Evolutionary conservation across 2,113 vertebrate genomes (phyloP), one percentile per base, ranked within the genome.

Genomic region (Periophthalmodon schlosseri): DNA sequence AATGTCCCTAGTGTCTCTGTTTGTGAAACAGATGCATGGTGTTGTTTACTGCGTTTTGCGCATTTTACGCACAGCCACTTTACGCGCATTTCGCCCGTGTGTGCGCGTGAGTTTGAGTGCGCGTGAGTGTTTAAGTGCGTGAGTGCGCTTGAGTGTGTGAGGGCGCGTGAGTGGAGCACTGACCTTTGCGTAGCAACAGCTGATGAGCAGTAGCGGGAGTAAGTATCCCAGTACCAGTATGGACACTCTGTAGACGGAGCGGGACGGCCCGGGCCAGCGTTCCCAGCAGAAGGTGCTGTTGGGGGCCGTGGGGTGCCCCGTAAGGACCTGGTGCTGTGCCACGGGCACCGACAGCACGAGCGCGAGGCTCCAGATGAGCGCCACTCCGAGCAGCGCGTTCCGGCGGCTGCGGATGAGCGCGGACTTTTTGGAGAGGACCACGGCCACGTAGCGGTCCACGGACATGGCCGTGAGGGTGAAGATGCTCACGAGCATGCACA

Each of bases 261-360:
- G 92, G 79, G 92, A 89, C 0, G 81, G 75, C 1, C 88, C 88
- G 20, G 86, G 57, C 94, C 96, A 95, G 5, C 79, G 67, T 75
- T 96, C 94, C 95, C 95, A 96, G 91, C 96, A 96, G 87, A 96
- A 96, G 7, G 94, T 94, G 68, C 92, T 93, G 91, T 95, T 96
- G n/a, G 93, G 94, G 20, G 94, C 95, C 6, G 80, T 69, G 12
- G 81, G 87, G 57, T 95, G 91, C 18, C 69, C 77, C 0, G 80
- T 92, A 0, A 96, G 85, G 14, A 79, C 88, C 74, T 95, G 94
- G 74, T 95, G 93, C 86, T 93, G 93, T 1, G 94, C 95, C 75
- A 94, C 93, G 0, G 95, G 95, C 36, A 94, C 87, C 34, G 95
- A 93, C n/a, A 91, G 88, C 80, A 94, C 67, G 8, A 95, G 74